These are phyloP conservation scores for Apocheima hispidaria DNA, from an alignment of 2,888 invertebrate genomes.

Conservation along the genomic window DNA sequence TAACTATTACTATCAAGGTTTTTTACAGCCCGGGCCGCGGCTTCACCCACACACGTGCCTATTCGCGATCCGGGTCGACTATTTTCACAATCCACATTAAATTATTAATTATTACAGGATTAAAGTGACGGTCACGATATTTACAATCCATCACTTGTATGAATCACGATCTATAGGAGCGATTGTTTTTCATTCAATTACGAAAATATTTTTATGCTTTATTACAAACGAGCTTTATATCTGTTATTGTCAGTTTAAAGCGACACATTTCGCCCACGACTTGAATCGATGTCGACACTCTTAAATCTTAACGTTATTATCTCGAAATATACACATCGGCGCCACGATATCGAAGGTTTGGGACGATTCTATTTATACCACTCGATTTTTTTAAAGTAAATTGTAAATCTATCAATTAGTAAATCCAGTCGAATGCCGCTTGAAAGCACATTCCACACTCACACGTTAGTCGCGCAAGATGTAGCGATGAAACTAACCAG, in stretches of 20 bases:
- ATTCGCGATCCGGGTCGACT: not conserved
- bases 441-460: not conserved
- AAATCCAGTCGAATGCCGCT: not conserved
- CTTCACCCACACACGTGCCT: not conserved
- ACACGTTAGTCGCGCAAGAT: too few species aligned
- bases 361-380: not conserved
- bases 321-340: conserved; percentile 9
- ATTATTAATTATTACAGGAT: too few species aligned
- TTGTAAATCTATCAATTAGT: not conserved
- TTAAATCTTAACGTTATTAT: conserved; percentile 9
- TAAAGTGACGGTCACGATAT: not conserved
- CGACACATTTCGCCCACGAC: not conserved
- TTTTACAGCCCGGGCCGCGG: not conserved
- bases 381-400: not conserved
- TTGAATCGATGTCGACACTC: not conserved
- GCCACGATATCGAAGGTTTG: not conserved
- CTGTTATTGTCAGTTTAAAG: conserved; percentile 8
- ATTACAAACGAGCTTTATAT: conserved; percentile 6
- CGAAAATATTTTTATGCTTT: conserved; percentile 5
- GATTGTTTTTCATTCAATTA: conserved; percentile 10
- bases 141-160: not conserved
- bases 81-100: conserved; percentile 2
- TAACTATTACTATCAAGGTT: not conserved
- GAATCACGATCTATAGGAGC: conserved; percentile 4
- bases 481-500: too few species aligned